phyloP scores from a whole-genome alignment of 2,113 vertebrate species.

The Eubucco bourcierii region DNA sequence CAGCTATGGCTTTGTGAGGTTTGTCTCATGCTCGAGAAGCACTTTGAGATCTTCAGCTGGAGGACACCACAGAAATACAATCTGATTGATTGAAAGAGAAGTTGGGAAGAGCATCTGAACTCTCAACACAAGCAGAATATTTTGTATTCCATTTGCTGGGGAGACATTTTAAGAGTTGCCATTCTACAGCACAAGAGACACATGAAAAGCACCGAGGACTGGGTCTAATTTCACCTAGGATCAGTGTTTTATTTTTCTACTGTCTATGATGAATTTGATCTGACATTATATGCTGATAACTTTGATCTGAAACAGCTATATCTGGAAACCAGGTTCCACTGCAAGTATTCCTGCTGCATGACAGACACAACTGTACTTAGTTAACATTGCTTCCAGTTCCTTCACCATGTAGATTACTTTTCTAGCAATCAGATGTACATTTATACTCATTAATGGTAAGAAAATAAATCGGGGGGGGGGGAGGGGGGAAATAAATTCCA shows the following conservation, averaged over 20 bases:
- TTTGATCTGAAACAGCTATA: background rate
- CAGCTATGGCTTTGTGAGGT: background rate
- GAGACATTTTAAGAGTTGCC: background rate
- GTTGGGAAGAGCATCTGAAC: rapidly evolving
- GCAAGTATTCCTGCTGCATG: background rate
- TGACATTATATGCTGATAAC: background rate
- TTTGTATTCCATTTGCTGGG: rapidly evolving
- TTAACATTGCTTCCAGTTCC: background rate
- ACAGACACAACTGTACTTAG: background rate
- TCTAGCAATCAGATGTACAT: background rate
- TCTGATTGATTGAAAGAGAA: rapidly evolving
- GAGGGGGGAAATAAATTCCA: conserved; percentile 19
- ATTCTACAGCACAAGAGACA: background rate
- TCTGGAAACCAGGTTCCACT: background rate
- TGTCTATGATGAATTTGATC: conserved; percentile 7
- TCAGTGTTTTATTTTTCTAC: background rate
- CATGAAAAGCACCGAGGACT: background rate
- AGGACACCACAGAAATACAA: background rate
- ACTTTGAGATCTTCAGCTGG: background rate
- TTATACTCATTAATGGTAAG: conserved; percentile 44
- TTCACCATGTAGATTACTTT: background rate
- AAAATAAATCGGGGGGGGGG: background rate
- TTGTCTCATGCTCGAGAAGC: background rate
- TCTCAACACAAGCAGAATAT: background rate
- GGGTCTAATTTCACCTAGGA: background rate